Base-by-base conservation (phyloP, 1,140 invertebrate species). In the Zaprionus kolodkinae region DNA sequence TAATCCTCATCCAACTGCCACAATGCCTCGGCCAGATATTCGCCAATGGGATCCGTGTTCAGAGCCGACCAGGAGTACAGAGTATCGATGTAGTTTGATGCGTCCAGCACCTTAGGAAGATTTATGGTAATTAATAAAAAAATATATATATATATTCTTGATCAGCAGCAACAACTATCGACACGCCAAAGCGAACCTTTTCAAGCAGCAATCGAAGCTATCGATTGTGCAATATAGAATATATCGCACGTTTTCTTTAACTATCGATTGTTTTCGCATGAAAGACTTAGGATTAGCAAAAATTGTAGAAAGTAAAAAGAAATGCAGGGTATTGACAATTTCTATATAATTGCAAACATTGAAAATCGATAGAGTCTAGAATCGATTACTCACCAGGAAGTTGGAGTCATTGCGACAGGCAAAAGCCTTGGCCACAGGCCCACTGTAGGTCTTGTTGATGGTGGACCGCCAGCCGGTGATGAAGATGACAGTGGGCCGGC, bases 31-130 rank as follows among this genome's bases (percentile, higher is more conserved):
- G 80, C 91, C 52, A 92, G 15, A 56, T 59, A 57, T 50, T 54
- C 21, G 3, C 91, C 91, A 45, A 92, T 80, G 9, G 43, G 61
- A 11, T 82, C 78, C 12, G 91, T 92, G 54, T 92, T 92, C 3
- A 90, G 56, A 0, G 91, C 83, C 3, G 85, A 81, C 88, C 83
- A 88, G 0, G 72, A 66, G 52, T 92, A 92, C 7, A 91, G 35
- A n/a, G 88, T 91, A 36, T 88, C 72, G 1, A 92, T 54, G 6
- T 68, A 92, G 36, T 78, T 36, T 7, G 80, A 79, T 0, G 81
- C 70, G 57, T 92, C 88, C 9, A 82, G 60, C 1, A 82, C 2
- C 79, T 81, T 25, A 27, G n/a, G 6, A 27, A 60, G 17, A 17
- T 6, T 15, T 15, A 45, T 30, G 27, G 27, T 30, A 30, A 6